phyloP scores from a whole-genome alignment of 2,113 vertebrate genomes.

The Pachyramphus minor region DNA sequence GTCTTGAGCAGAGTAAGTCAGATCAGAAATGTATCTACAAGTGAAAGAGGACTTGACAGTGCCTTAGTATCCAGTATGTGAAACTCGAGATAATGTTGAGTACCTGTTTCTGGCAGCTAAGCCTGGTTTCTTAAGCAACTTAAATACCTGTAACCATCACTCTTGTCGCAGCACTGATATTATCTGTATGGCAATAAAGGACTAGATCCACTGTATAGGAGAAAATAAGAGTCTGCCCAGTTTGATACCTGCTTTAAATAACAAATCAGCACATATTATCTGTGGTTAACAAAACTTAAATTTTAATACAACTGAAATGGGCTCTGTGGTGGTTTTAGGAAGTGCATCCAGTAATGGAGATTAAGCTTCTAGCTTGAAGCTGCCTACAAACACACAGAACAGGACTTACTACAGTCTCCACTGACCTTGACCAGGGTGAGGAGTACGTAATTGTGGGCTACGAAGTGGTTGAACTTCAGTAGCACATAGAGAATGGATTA shows the following conservation, averaged over 20 bases:
- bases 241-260: neutral
- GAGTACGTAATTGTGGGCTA: conserved; percentile 29
- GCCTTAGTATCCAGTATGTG: neutral
- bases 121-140: neutral
- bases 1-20: neutral
- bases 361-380: neutral
- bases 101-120: neutral
- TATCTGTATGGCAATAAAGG: neutral
- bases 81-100: neutral
- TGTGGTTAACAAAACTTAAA: neutral
- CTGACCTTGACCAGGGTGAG: conserved; percentile 19
- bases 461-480: neutral
- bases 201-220: neutral
- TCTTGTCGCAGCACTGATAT: neutral
- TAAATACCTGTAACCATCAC: neutral
- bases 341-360: neutral
- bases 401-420: neutral
- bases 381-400: neutral
- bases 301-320: neutral
- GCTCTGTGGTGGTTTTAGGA: neutral
- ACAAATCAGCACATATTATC: neutral
- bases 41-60: neutral
- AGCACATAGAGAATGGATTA: neutral
- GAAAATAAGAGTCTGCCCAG: neutral
- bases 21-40: neutral